Conservation (phyloP, 1,140 invertebrate species). For the Ceratoteleas bidentatus region DNA sequence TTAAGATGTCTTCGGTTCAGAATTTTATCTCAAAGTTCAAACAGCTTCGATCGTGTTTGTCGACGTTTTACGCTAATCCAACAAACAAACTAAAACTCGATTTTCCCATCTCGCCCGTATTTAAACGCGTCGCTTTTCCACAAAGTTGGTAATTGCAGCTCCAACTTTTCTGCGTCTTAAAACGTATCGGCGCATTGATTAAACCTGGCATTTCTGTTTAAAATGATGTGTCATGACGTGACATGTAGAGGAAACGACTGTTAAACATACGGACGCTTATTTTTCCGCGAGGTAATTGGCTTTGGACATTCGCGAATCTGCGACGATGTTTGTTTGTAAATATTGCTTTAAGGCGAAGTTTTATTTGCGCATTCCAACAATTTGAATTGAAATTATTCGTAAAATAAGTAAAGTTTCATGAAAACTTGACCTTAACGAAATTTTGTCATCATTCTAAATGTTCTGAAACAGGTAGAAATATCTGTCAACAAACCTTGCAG, state of each 20-base stretch:
- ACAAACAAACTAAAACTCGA: neutral
- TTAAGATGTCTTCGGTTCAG: neutral
- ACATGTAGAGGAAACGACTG: conserved; percentile 36
- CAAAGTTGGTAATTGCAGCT: conserved; percentile 22
- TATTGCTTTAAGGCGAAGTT: conserved; percentile 42
- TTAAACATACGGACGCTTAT: conserved; percentile 21
- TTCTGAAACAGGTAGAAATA: too few relatives aligned
- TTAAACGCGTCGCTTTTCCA: conserved; percentile 23
- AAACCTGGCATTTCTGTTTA: conserved; percentile 45
- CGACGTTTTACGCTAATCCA: neutral
- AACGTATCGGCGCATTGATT: conserved; percentile 37
- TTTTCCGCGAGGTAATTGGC: conserved; percentile 32
- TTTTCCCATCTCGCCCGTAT: neutral
- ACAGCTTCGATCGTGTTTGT: neutral
- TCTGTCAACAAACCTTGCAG: too few relatives aligned
- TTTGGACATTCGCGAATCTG: conserved; percentile 11
- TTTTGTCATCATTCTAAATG: too few relatives aligned
- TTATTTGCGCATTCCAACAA: conserved; percentile 43
- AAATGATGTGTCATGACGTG: conserved; percentile 48
- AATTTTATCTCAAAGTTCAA: neutral
- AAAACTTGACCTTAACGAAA: too few relatives aligned
- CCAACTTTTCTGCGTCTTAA: conserved; percentile 29
- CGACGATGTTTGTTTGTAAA: conserved; percentile 35
- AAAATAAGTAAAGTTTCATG: too few relatives aligned
- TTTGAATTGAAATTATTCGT: too few relatives aligned